Percentiles rank a stretch among this genome's conserved stretches.
phyloP scores from a whole-genome alignment of 2,113 vertebrate genomes.

The Ammodytes marinus region DNA sequence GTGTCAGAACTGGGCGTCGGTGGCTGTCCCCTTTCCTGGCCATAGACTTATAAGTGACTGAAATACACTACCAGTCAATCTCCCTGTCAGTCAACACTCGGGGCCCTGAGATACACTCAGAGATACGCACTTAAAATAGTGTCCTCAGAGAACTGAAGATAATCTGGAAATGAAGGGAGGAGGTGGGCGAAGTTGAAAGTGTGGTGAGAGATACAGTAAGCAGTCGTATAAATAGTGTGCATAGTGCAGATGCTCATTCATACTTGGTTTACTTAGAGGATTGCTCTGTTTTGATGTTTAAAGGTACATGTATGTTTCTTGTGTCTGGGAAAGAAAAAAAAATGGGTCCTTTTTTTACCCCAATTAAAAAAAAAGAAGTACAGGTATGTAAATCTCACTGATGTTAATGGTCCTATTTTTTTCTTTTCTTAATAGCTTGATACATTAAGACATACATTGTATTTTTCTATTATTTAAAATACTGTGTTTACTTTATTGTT shows the following conservation, averaged over 20 bases:
- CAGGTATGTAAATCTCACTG: no score
- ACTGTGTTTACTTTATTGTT: no score
- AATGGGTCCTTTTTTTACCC: no score
- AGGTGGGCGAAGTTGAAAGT: not conserved
- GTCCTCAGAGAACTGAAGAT: not conserved
- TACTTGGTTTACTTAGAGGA: constrained; percentile 3
- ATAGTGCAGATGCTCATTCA: constrained; percentile 11
- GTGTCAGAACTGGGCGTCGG: constrained; percentile 74
- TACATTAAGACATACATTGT: no score
- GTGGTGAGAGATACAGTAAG: constrained; percentile 33
- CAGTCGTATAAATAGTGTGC: constrained; percentile 28
- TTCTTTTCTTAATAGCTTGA: no score
- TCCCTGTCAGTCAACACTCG: constrained; percentile 10
- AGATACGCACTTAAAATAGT: no score
- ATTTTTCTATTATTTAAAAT: no score
- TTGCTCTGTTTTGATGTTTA: no score
- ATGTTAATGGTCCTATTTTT: no score
- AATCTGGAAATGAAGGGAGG: not conserved
- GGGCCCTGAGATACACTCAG: not conserved
- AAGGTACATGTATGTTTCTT: no score
- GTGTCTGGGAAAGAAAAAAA: no score
- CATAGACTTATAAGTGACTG: constrained; percentile 29
- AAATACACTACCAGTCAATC: constrained; percentile 68
- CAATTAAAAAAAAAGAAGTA: no score
- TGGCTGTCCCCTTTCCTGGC: constrained; percentile 54